Base-by-base conservation (phyloP, 2,797 vertebrate genomes). In the Allobates femoralis region DNA sequence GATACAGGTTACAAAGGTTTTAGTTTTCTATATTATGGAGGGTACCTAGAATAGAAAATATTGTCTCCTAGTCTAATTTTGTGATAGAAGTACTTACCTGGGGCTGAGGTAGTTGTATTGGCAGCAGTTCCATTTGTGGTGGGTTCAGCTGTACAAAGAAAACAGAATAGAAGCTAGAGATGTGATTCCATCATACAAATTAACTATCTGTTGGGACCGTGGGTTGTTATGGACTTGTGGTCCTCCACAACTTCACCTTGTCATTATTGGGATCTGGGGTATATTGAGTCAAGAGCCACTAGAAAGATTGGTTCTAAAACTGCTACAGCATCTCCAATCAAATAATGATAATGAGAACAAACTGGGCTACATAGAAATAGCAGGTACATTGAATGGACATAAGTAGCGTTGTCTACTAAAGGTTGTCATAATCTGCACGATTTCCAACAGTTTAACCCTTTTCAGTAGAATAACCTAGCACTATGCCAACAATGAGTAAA, bases 61-160 rank as follows among this genome's bases (percentile, higher is more conserved):
- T 16, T 15, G 62, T 66, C 14, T 69, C 19, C 18, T 37, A 41
- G n/a, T 8, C 15, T 30, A 37, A 37, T 46, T 37, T 23, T 21
- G 41, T 60, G 34, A 80, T 5, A n/a, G n/a, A 81, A 51, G 18
- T 66, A 32, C 53, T 83, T 74, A 83, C 81, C 32, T 73, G 53
- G 2, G n/a, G 53, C 12, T 26, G 64, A 50, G 66, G 55, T 79
- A 46, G 84, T 23, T 53, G 64, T 12, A 28, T 50, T 6, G 21
- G 21, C 2, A 32, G 8, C 15, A n/a, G 46, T 56, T 53, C 4
- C 15, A 32, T 28, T 79, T 6, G 34, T 12, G 60, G 66, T 79
- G 16, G 62, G 3, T 28, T n/a, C 53, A 30, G 21, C 84, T 85
- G 71, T 7, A 83, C 15, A 34, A 11, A 82, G 7, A 56, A 23